Evolutionary conservation across 2,113 vertebrate genomes (phyloP), one percentile per base, ranked within the genome.

Genomic region (Notothenia rossii): DNA sequence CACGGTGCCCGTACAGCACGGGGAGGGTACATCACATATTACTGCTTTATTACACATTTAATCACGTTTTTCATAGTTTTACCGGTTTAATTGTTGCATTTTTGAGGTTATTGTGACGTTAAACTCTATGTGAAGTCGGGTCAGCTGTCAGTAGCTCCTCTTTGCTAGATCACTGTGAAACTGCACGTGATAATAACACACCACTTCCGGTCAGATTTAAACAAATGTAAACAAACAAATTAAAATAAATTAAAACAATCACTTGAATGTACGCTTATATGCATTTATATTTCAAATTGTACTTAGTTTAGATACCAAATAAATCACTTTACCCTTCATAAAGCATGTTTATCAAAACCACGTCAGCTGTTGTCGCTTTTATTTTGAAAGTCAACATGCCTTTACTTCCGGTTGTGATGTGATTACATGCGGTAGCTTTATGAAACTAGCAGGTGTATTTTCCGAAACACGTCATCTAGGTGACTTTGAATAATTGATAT

Each of bases 101-200:
- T 0, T 13, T 12, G 1, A 56, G 0, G 45, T 25, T 29, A 10
- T 29, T 58, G 15, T 56, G 12, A 53, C 46, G 46, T 74, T 10
- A 70, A 85, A 64, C 49, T 59, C 58, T 13, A 43, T 1, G 55
- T 14, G 22, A 76, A 67, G n/a, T 22, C 11, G 25, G 46, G 77
- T 84, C 82, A 89, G 80, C 83, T 89, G 88, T 86, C 87, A 84
- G 40, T 53, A 80, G 77, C 84, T 65, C 65, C 64, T 75, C 49
- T 22, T 61, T 86, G 72, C 50, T 86, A 68, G 14, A 54, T 49
- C 29, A 59, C 5, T 18, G 78, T 68, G 51, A 88, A 69, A 13
- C 0, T 53, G 36, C 36, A 40, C 0, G 8, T 36, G 71, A 43
- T 75, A 3, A 12, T 1, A 25, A 25, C 5, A 4, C 0, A 1